phyloP scores from a whole-genome alignment of 2,888 invertebrate species.

The Stenchaetothrips biformis region DNA sequence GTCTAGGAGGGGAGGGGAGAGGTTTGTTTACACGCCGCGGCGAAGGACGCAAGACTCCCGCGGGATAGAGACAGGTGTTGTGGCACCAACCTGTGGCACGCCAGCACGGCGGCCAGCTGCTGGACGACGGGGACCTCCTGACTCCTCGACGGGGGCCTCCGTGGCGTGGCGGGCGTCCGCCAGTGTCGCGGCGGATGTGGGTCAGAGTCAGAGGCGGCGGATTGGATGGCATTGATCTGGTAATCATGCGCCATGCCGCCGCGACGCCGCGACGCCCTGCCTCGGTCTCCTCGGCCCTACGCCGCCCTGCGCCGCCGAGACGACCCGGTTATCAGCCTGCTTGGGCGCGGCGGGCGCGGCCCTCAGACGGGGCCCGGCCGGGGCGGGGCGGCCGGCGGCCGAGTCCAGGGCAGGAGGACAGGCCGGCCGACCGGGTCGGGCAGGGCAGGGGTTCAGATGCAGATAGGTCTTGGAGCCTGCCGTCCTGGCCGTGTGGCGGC shows the following conservation, averaged over 20 bases:
- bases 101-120: neutral
- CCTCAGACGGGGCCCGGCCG: neutral
- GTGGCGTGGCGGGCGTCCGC: neutral
- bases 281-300: neutral
- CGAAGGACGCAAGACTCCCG: no score
- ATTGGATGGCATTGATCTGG: neutral
- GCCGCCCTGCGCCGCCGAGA: neutral
- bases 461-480: no score
- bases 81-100: no score
- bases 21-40: no score
- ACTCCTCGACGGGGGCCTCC: neutral
- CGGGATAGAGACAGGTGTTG: no score
- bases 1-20: neutral
- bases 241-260: constrained; percentile 4
- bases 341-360: neutral
- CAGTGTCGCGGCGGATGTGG: neutral
- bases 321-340: constrained; percentile 13
- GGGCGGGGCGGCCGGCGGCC: no score
- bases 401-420: no score
- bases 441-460: no score
- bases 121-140: neutral
- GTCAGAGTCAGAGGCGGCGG: neutral
- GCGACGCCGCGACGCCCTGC: neutral
- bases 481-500: no score
- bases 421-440: no score